Base-by-base conservation (phyloP, 2,888 invertebrate genomes). In the Torymus texanus region DNA sequence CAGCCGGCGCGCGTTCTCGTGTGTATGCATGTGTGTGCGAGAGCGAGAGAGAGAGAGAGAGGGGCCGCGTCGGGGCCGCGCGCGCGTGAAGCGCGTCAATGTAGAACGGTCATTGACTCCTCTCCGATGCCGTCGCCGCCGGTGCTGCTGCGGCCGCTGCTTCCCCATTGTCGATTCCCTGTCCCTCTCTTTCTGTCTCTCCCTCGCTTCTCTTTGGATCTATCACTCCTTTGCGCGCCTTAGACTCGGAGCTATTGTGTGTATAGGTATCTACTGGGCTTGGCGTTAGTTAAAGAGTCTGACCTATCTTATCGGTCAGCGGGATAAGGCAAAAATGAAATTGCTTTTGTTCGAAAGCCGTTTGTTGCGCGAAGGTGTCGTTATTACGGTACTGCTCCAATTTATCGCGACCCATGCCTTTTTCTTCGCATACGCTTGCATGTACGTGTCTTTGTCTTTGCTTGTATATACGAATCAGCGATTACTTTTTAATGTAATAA, bases 91-190 rank as follows among this genome's bases (percentile, higher is more conserved):
- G 86, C 88, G 89, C 89, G 90, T 89, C 89, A 90, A 90, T 90
- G 90, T 90, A 90, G 90, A 90, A 90, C 90, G 90, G 90, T 90
- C 90, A 87, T 89, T 90, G 89, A 90, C 89, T 88, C 85, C 84
- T 83, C 82, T 78, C 80, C 80, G 82, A 29, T 29, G 29, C 29
- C 29, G 29, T 5, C 29, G 29, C 29, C 29, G 29, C 0, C 5
- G 21, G 58, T 0, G 41, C 62, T 21, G 53, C 62, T 13, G 12
- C 74, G 65, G 13, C 58, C 1, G 58, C 62, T 24, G 18, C 29
- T 61, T 67, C 50, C 16, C 58, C 59, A 67, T 72, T 70, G 55
- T 80, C 75, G 65, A 71, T 65, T 62, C 63, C n/a, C 58, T 53
- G 50, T 59, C 65, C 29, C 56, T 18, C 55, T 18, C n/a, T 53